Conservation (phyloP, 2,888 invertebrate species). For the Cataglyphis altisquamis region DNA sequence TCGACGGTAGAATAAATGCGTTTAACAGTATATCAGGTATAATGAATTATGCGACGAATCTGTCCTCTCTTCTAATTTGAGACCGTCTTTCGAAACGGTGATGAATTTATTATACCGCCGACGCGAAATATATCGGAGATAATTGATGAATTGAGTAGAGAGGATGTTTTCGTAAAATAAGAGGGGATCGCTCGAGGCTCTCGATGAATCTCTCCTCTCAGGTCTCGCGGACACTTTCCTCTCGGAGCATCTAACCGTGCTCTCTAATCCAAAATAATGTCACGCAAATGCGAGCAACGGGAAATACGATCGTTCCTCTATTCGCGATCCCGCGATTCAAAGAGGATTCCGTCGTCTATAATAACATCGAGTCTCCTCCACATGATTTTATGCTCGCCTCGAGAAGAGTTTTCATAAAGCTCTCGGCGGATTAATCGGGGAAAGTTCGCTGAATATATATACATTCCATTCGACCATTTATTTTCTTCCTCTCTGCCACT, state of each 20-base stretch:
- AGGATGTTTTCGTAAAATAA: not conserved
- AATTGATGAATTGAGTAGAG: not conserved
- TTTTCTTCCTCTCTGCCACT: not conserved
- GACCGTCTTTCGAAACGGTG: not conserved
- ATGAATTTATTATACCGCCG: not conserved
- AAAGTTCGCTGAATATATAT: constrained; percentile 51
- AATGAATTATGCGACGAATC: not conserved
- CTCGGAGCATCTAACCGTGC: not conserved
- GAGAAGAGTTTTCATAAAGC: constrained; percentile 50
- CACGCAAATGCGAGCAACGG: constrained; percentile 35
- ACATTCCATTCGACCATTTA: constrained; percentile 36
- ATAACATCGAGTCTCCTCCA: constrained; percentile 25
- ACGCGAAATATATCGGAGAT: not conserved
- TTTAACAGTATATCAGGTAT: not conserved
- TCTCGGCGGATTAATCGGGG: constrained; percentile 48
- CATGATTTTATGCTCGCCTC: constrained; percentile 42
- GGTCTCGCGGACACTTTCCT: not conserved
- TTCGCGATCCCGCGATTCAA: not conserved
- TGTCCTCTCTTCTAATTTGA: not conserved
- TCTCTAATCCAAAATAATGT: constrained; percentile 28
- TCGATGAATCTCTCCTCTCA: not conserved
- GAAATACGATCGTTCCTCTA: constrained; percentile 18
- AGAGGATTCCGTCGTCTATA: constrained; percentile 11
- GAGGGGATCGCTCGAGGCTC: not conserved
- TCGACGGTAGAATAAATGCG: constrained; percentile 12